These are phyloP conservation scores for Psix sp. DNA, from an alignment of 1,140 invertebrate genomes.

Conservation along the genomic window DNA sequence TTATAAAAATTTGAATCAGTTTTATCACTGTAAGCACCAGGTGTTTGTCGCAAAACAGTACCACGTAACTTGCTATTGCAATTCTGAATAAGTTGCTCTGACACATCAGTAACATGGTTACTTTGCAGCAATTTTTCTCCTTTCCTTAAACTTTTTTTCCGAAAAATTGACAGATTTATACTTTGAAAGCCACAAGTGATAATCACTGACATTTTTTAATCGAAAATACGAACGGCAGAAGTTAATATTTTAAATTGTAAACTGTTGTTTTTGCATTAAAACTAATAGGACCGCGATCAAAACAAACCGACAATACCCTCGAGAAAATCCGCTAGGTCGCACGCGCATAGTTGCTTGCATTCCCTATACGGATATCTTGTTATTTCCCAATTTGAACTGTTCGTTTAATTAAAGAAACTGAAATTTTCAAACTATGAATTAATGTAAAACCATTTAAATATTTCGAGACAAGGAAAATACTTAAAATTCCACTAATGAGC, in stretches of 20 bases:
- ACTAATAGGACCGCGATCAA: neutral
- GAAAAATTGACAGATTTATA: conserved; percentile 3
- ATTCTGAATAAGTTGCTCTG: conserved; percentile 1
- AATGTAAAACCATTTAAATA: too few species aligned
- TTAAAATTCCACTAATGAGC: too few species aligned
- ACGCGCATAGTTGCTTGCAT: conserved; percentile 1
- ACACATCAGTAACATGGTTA: conserved; percentile 4
- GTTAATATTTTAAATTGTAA: neutral
- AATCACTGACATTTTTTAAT: conserved; percentile 2
- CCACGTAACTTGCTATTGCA: conserved; percentile 1
- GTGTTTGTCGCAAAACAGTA: conserved; percentile 16
- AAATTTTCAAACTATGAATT: too few species aligned
- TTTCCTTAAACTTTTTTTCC: conserved; percentile 4
- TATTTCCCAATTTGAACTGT: too few species aligned
- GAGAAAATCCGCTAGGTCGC: neutral
- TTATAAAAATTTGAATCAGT: conserved; percentile 10
- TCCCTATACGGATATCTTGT: too few species aligned
- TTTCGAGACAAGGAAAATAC: too few species aligned
- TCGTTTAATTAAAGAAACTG: too few species aligned
- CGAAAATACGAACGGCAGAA: neutral
- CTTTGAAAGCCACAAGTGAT: conserved; percentile 8
- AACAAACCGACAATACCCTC: neutral
- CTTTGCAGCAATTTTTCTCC: conserved; percentile 11
- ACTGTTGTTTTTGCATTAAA: neutral
- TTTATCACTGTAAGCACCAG: conserved; percentile 8